These are phyloP conservation scores for Poicephalus gulielmi DNA, from an alignment of 2,113 vertebrate species.

Conservation along the genomic window DNA sequence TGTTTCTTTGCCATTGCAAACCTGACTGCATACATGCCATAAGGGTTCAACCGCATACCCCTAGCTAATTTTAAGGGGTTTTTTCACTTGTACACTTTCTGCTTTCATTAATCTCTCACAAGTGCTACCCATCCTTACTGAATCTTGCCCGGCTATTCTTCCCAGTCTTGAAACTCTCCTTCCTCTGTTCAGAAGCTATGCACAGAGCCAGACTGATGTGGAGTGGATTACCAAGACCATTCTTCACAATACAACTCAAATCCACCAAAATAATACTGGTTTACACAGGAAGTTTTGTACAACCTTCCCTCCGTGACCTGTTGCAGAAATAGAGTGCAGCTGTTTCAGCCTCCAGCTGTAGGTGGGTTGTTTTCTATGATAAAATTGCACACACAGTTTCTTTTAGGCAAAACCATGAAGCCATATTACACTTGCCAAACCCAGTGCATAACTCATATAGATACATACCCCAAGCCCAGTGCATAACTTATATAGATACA, in stretches of 20 bases:
- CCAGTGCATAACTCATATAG: neutral
- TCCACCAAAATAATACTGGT: neutral
- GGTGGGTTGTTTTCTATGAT: neutral
- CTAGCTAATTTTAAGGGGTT: neutral
- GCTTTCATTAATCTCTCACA: neutral
- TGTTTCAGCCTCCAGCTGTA: neutral
- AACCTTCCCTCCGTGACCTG: neutral
- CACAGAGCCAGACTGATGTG: neutral
- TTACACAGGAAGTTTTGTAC: neutral
- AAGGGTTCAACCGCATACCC: neutral
- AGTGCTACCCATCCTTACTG: neutral
- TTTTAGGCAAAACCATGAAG: neutral
- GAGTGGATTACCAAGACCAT: neutral
- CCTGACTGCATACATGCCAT: neutral
- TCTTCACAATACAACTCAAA: neutral
- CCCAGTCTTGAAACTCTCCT: neutral
- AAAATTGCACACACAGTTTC: neutral
- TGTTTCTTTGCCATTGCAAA: neutral
- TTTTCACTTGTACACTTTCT: neutral
- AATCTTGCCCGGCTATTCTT: neutral
- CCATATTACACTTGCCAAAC: neutral
- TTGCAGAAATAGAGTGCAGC: neutral
- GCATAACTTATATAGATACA: neutral
- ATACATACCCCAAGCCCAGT: neutral
- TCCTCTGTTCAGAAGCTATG: neutral